Percentiles rank a stretch among this genome's conserved stretches.
These are phyloP conservation scores for Bombus waltoni DNA, from an alignment of 1,140 invertebrate species.

Conservation along the genomic window DNA sequence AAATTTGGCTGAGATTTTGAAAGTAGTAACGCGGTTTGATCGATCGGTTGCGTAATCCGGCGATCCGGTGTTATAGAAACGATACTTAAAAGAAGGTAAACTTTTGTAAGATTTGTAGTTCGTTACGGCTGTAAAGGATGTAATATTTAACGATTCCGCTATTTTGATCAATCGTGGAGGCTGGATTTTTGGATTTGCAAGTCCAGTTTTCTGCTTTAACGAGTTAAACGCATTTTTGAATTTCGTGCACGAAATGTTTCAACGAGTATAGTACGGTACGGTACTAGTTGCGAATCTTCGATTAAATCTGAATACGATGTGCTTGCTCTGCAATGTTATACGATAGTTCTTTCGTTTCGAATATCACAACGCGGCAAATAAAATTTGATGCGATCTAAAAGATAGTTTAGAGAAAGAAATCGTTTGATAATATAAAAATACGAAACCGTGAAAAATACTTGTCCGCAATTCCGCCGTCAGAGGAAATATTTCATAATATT, in stretches of 20 bases:
- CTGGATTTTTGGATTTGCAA: not conserved
- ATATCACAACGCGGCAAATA: not conserved
- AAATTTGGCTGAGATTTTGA: too few species aligned
- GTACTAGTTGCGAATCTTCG: too few species aligned
- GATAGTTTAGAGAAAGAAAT: not conserved
- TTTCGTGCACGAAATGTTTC: not conserved
- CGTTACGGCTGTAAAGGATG: too few species aligned
- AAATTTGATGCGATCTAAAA: not conserved
- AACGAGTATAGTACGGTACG: not conserved
- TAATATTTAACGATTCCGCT: not conserved
- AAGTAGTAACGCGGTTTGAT: too few species aligned
- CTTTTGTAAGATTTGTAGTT: too few species aligned
- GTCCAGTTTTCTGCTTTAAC: not conserved
- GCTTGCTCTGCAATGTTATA: too few species aligned
- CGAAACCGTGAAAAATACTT: not conserved
- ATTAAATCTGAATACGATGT: too few species aligned
- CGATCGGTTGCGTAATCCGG: too few species aligned
- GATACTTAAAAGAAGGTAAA: too few species aligned
- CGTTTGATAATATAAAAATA: not conserved
- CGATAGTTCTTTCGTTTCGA: too few species aligned
- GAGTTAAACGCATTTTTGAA: not conserved
- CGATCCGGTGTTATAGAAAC: too few species aligned
- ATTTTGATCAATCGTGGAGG: not conserved
- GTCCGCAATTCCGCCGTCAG: too few species aligned
- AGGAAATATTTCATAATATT: constrained; percentile 11